Conservation (phyloP, 2,888 invertebrate genomes). For the Mycogona germanica region DNA sequence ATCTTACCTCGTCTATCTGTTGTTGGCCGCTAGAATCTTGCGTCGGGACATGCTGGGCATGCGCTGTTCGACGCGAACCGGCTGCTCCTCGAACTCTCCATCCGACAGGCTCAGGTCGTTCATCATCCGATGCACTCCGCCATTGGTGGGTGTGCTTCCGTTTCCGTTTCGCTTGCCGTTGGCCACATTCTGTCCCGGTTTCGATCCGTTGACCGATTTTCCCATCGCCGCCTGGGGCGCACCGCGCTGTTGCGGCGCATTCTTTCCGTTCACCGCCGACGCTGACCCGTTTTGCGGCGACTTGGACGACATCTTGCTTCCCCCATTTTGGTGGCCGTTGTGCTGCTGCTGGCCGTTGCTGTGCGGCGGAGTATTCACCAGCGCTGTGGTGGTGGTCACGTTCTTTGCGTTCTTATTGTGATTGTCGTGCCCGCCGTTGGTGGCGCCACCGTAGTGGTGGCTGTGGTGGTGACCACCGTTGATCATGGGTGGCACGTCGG, state of each 20-base stretch:
- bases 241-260: constrained; percentile 3
- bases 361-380: no score
- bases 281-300: constrained; percentile 63
- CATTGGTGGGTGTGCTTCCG: background rate
- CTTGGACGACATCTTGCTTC: background rate
- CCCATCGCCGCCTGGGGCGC: background rate
- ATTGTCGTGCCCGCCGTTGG: background rate
- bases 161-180: background rate
- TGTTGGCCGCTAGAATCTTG: background rate
- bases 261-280: constrained; percentile 30
- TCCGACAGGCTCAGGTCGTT: constrained; percentile 75
- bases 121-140: constrained; percentile 80
- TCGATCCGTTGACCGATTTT: background rate
- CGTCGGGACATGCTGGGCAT: background rate
- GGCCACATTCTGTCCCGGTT: background rate
- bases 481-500: constrained; percentile 17
- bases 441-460: background rate
- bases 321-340: background rate
- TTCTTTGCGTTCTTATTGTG: no score
- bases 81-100: constrained; percentile 50
- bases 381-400: no score
- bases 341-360: background rate
- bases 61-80: background rate
- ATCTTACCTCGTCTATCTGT: background rate
- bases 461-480: background rate